Percentiles rank a stretch among this genome's conserved stretches.
Conservation (phyloP, 2,113 vertebrate genomes). For the Poeciliopsis turrubarensis region DNA sequence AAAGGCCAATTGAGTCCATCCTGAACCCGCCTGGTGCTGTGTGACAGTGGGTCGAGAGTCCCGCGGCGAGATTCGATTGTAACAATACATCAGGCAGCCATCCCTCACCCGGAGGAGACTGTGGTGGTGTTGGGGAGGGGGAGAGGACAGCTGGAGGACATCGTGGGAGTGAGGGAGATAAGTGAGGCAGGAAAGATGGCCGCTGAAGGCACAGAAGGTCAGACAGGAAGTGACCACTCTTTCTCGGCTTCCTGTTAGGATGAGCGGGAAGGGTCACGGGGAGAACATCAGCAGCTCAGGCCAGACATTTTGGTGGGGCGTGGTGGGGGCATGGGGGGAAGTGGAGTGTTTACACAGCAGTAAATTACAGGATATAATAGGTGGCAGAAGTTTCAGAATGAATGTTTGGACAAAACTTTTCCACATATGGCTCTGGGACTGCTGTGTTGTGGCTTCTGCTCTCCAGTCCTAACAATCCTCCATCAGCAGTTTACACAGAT, state of each 20-base stretch:
- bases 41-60: constrained; percentile 51
- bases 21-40: constrained; percentile 49
- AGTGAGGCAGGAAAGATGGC: constrained; percentile 61
- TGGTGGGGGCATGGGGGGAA: not conserved
- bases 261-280: constrained; percentile 31
- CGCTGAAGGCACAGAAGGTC: constrained; percentile 43
- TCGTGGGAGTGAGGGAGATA: constrained; percentile 37
- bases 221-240: constrained; percentile 60
- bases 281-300: constrained; percentile 38
- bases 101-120: constrained; percentile 31
- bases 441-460: constrained; percentile 16
- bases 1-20: constrained; percentile 42
- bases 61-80: constrained; percentile 40
- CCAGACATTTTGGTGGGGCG: constrained; percentile 13
- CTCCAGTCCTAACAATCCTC: not conserved
- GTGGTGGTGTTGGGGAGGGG: constrained; percentile 8
- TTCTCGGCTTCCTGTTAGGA: constrained; percentile 63
- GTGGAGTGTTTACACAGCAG: constrained; percentile 5
- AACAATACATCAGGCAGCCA: constrained; percentile 60
- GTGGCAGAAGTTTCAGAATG: constrained; percentile 6
- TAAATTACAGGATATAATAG: constrained; percentile 29
- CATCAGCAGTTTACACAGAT: not conserved
- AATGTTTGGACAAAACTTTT: constrained; percentile 31
- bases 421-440: constrained; percentile 7
- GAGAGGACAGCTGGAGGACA: constrained; percentile 67